These are phyloP conservation scores for Galendromus occidentalis DNA, from an alignment of 1,140 invertebrate genomes.

Conservation along the genomic window DNA sequence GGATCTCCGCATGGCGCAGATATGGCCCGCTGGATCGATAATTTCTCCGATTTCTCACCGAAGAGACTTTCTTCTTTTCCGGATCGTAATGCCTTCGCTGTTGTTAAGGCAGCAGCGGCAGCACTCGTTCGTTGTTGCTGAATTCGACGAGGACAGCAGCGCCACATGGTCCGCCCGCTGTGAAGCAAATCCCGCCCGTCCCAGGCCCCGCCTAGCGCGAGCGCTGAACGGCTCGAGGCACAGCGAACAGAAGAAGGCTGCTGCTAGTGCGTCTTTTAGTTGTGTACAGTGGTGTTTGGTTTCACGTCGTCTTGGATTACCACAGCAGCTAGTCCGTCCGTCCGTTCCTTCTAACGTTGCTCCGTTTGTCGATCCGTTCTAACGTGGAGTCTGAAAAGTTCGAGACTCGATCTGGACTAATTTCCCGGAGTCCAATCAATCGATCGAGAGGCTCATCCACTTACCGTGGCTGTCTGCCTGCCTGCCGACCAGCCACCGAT, in stretches of 20 bases:
- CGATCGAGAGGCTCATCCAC: too few relatives aligned
- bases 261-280: slow-evolving; percentile 3
- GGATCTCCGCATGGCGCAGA: too few relatives aligned
- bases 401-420: too few relatives aligned
- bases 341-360: too few relatives aligned
- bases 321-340: too few relatives aligned
- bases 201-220: not conserved
- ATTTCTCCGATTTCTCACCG: slow-evolving; percentile 7
- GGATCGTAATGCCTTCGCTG: too few relatives aligned
- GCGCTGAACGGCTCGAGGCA: not conserved
- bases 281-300: slow-evolving; percentile 12
- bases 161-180: not conserved
- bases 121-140: not conserved
- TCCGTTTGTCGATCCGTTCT: too few relatives aligned
- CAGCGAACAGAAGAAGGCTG: slow-evolving; percentile 5
- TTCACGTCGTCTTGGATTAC: slow-evolving; percentile 12
- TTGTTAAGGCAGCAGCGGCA: not conserved
- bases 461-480: too few relatives aligned
- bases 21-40: not conserved
- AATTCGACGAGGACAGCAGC: not conserved
- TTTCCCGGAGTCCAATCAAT: too few relatives aligned
- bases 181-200: not conserved
- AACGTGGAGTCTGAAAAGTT: too few relatives aligned
- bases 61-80: too few relatives aligned
- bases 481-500: too few relatives aligned